These are phyloP conservation scores for Euplagia quadripunctaria DNA, from an alignment of 2,888 invertebrate species.

Conservation along the genomic window DNA sequence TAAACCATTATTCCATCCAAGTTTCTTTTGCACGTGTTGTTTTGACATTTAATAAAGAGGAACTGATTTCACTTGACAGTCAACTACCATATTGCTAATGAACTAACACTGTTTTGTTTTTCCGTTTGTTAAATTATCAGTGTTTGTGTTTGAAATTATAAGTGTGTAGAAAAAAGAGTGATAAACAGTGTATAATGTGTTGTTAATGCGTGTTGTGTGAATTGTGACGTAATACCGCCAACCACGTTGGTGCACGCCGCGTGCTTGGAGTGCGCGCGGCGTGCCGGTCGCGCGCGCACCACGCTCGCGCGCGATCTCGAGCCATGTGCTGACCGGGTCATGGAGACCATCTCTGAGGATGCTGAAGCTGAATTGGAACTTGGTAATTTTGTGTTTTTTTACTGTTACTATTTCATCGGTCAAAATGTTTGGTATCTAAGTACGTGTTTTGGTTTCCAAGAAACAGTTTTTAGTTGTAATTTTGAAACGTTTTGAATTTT, in stretches of 20 bases:
- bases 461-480: too few relatives aligned
- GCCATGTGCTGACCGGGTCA: constrained; percentile 80
- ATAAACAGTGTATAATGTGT: constrained; percentile 1
- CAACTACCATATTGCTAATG: neutral
- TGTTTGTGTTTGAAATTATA: neutral
- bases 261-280: constrained; percentile 45
- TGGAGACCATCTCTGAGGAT: constrained; percentile 91
- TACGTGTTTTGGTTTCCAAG: too few relatives aligned
- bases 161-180: constrained; percentile 1
- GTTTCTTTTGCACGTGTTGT: neutral
- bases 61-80: neutral
- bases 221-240: constrained; percentile 26
- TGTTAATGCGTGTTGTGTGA: constrained; percentile 7
- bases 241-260: constrained; percentile 66
- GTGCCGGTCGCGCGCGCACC: constrained; percentile 68
- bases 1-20: neutral
- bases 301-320: constrained; percentile 75
- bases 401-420: too few relatives aligned
- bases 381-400: constrained; percentile 78
- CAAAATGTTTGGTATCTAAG: too few relatives aligned
- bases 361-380: constrained; percentile 90
- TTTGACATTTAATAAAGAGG: neutral
- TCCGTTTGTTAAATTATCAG: neutral
- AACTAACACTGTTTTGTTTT: neutral
- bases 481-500: too few relatives aligned